These are phyloP conservation scores for Pygmarrhopalites habei DNA, from an alignment of 1,140 invertebrate species.

Conservation along the genomic window DNA sequence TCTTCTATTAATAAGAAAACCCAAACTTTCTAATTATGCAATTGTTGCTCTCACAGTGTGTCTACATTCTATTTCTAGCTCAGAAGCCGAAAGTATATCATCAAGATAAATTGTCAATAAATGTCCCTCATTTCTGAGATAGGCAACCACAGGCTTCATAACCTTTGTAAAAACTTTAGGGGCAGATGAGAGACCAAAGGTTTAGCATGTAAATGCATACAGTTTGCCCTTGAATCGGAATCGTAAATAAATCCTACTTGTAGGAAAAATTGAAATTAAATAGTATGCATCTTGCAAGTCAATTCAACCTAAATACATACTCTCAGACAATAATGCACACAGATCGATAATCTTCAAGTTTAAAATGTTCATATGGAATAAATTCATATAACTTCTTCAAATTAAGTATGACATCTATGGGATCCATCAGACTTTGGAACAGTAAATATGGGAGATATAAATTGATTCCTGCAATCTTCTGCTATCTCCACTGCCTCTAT, in stretches of 20 bases:
- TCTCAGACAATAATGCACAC: conserved; percentile 3
- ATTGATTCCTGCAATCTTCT: not conserved
- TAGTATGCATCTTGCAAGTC: conserved; percentile 28
- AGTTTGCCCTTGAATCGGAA: conserved; percentile 15
- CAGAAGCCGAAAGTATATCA: conserved; percentile 5
- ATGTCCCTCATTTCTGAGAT: not conserved
- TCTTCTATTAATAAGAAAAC: conserved; percentile 19
- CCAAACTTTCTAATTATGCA: not conserved
- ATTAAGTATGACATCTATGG: conserved; percentile 18
- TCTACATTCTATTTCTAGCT: not conserved
- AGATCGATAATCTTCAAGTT: conserved; percentile 20
- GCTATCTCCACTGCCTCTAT: not conserved
- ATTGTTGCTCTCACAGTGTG: not conserved
- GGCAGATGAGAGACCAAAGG: conserved; percentile 17
- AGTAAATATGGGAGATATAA: conserved; percentile 6
- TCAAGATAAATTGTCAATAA: conserved; percentile 14
- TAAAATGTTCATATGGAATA: conserved; percentile 23
- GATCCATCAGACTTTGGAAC: conserved; percentile 10
- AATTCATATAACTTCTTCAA: conserved; percentile 13
- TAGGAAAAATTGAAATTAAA: not conserved
- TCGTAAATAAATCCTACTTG: conserved; percentile 21
- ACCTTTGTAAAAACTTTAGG: conserved; percentile 27
- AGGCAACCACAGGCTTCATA: conserved; percentile 7
- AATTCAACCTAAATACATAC: conserved; percentile 9
- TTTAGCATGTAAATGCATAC: conserved; percentile 18